A percentile compares a stretch with the other conserved stretches of the same genome.
phyloP scores from a whole-genome alignment of 2,888 invertebrate species.

The Parnassius orleans region DNA sequence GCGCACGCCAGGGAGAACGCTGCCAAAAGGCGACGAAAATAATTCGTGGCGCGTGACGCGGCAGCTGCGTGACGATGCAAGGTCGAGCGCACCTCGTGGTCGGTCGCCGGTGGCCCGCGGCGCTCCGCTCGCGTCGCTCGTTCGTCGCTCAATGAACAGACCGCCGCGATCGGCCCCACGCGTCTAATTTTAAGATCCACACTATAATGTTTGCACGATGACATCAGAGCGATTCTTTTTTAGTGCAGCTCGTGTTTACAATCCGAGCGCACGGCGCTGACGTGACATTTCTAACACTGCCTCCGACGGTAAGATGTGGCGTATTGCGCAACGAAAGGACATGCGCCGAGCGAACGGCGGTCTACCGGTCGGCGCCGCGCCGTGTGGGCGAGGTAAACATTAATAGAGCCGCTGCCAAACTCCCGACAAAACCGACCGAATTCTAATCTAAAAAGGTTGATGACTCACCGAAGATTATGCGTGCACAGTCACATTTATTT shows the following conservation, averaged over 20 bases:
- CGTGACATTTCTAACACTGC: slow-evolving; percentile 43
- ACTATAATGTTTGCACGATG: slow-evolving; percentile 72
- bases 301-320: slow-evolving; percentile 32
- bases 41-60: slow-evolving; percentile 70
- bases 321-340: slow-evolving; percentile 41
- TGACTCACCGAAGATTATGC: slow-evolving; percentile 46
- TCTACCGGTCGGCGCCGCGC: slow-evolving; percentile 41
- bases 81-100: slow-evolving; percentile 70
- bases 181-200: slow-evolving; percentile 74
- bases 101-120: slow-evolving; percentile 72
- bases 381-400: slow-evolving; percentile 46
- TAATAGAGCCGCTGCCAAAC: slow-evolving; percentile 41
- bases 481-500: slow-evolving; percentile 47
- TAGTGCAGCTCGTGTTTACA: slow-evolving; percentile 72
- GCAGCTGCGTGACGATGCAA: slow-evolving; percentile 64
- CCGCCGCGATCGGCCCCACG: slow-evolving; percentile 62
- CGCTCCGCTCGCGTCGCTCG: slow-evolving; percentile 75
- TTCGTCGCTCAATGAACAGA: slow-evolving; percentile 78
- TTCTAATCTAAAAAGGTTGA: slow-evolving; percentile 37
- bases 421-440: slow-evolving; percentile 31
- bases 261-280: slow-evolving; percentile 57
- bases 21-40: slow-evolving; percentile 78
- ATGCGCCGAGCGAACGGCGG: slow-evolving; percentile 42
- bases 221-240: slow-evolving; percentile 73
- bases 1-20: slow-evolving; percentile 54